Conservation (phyloP, 2,888 invertebrate species). For the Zygaena filipendulae region DNA sequence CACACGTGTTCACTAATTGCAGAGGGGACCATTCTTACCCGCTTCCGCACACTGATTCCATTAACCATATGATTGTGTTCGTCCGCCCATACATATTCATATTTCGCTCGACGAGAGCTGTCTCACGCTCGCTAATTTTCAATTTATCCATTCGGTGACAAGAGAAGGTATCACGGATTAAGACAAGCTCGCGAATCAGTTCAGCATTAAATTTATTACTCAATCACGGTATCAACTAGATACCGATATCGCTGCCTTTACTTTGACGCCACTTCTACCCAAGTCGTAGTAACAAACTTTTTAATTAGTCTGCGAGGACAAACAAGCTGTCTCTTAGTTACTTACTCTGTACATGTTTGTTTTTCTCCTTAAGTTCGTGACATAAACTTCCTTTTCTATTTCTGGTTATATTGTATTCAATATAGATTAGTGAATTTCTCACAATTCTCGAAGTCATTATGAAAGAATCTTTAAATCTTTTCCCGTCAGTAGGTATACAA, state of each 20-base stretch:
- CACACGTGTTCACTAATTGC: conserved; percentile 38
- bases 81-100: conserved; percentile 58
- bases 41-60: conserved; percentile 56
- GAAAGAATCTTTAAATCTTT: too few species aligned
- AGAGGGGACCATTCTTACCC: conserved; percentile 49
- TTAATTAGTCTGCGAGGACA: conserved; percentile 66
- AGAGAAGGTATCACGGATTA: too few species aligned
- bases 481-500: too few species aligned
- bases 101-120: conserved; percentile 30
- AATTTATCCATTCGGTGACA: too few species aligned
- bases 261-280: conserved; percentile 45
- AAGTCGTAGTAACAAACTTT: conserved; percentile 61
- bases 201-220: too few species aligned
- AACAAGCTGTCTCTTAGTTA: conserved; percentile 55
- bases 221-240: conserved; percentile 33
- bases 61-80: conserved; percentile 54
- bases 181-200: too few species aligned
- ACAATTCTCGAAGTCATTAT: too few species aligned
- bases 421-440: too few species aligned
- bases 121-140: conserved; percentile 29
- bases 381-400: background rate
- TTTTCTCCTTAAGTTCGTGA: conserved; percentile 19
- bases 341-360: conserved; percentile 35
- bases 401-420: too few species aligned
- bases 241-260: conserved; percentile 33